A percentile compares a stretch with the other conserved stretches of the same genome.
phyloP scores from a whole-genome alignment of 1,140 invertebrate genomes.

The Aleiodes sp. region DNA sequence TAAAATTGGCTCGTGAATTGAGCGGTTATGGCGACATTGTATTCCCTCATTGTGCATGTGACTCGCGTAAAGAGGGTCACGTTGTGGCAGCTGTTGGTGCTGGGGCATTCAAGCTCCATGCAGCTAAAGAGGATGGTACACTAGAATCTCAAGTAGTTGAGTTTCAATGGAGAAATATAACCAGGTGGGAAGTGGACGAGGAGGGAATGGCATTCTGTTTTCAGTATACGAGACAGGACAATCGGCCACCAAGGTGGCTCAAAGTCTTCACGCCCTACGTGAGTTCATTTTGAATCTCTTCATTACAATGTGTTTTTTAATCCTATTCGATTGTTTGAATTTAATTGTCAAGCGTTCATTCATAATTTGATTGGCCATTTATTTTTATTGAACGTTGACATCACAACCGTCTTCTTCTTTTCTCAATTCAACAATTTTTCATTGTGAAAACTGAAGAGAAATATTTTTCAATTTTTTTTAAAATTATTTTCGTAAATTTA shows the following conservation, averaged over 20 bases:
- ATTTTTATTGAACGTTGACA: no score
- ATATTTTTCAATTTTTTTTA: no score
- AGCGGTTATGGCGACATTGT: conserved; percentile 92
- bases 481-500: no score
- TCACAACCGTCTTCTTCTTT: no score
- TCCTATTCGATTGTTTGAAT: no score
- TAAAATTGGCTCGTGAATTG: conserved; percentile 84
- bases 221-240: conserved; percentile 81
- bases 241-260: conserved; percentile 84
- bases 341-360: not conserved
- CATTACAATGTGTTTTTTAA: no score
- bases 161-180: conserved; percentile 83
- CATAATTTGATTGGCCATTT: no score
- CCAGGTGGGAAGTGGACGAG: conserved; percentile 88
- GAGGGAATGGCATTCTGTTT: conserved; percentile 90
- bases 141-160: conserved; percentile 87
- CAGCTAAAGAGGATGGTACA: conserved; percentile 87
- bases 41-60: conserved; percentile 95
- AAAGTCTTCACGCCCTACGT: conserved; percentile 94
- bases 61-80: conserved; percentile 91
- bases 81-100: conserved; percentile 83
- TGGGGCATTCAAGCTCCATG: conserved; percentile 82
- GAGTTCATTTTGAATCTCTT: no score
- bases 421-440: no score
- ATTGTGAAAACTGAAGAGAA: no score